Evolutionary conservation across 2,888 invertebrate species (phyloP).

Genomic region (Oscheius sp.): DNA sequence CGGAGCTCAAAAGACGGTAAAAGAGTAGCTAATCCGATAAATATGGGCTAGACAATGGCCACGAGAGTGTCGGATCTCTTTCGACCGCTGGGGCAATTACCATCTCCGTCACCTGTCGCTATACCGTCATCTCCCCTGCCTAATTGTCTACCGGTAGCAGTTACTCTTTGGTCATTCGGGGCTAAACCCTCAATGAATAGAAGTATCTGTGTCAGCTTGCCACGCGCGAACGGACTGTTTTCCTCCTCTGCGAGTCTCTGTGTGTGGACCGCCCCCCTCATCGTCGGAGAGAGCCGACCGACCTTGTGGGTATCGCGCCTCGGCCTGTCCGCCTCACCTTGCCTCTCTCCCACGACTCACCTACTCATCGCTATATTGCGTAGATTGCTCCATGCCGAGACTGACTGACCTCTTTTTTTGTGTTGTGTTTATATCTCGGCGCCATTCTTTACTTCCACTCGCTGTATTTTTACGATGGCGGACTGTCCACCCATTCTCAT

Average conservation of each 20-base stretch:
- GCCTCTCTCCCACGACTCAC: constrained; percentile 33
- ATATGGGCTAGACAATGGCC: background rate
- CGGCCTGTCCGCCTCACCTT: constrained; percentile 26
- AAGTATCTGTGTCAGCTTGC: constrained; percentile 35
- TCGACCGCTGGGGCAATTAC: background rate
- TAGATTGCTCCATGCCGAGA: constrained; percentile 14
- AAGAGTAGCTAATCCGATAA: background rate
- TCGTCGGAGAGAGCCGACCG: constrained; percentile 4
- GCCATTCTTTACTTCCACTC: too few relatives aligned
- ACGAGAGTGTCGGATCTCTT: constrained; percentile 3
- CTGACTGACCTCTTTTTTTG: constrained; percentile 1
- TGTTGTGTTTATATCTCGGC: constrained; percentile 18
- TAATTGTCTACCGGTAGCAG: constrained; percentile 12
- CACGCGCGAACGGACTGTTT: constrained; percentile 31
- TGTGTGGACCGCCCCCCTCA: constrained; percentile 25
- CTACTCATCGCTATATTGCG: constrained; percentile 34
- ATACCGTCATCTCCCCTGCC: background rate
- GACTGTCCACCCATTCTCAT: background rate
- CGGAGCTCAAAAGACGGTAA: too few relatives aligned
- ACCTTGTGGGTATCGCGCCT: constrained; percentile 33
- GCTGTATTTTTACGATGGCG: background rate
- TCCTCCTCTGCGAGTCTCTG: constrained; percentile 10
- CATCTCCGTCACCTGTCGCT: background rate
- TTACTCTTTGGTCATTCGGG: background rate
- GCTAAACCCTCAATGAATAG: constrained; percentile 9